phyloP scores from a whole-genome alignment of 2,113 vertebrate genomes.

The Panthera leo region DNA sequence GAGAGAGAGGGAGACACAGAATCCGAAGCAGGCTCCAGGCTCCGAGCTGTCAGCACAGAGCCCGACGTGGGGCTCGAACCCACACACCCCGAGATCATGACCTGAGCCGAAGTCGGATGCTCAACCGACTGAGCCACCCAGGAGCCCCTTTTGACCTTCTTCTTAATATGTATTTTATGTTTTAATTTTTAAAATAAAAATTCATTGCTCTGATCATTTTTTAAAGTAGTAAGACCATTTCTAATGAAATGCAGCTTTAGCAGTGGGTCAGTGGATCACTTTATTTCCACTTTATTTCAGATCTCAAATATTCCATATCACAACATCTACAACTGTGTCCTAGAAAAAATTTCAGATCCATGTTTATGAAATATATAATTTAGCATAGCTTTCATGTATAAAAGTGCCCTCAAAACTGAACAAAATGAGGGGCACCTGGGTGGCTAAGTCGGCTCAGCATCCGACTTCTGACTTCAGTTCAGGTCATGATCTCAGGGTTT shows the following conservation, averaged over 20 bases:
- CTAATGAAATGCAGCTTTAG: conserved; percentile 5
- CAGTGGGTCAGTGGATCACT: not conserved
- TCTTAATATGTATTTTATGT: not conserved
- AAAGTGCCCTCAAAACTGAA: not conserved
- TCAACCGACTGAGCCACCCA: too few relatives aligned
- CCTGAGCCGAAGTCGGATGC: too few relatives aligned
- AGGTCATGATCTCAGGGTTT: too few relatives aligned
- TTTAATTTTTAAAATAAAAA: conserved; percentile 38
- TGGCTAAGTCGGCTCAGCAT: too few relatives aligned
- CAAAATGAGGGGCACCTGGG: not conserved
- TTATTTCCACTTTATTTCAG: conserved; percentile 33
- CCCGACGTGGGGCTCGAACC: too few relatives aligned
- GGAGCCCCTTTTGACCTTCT: too few relatives aligned
- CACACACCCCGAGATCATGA: too few relatives aligned
- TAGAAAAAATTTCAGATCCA: conserved; percentile 1
- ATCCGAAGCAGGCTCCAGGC: too few relatives aligned
- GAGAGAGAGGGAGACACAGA: too few relatives aligned
- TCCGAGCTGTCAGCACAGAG: too few relatives aligned
- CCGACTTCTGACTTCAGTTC: too few relatives aligned
- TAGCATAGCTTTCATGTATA: not conserved
- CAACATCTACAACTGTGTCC: not conserved
- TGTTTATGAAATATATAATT: not conserved
- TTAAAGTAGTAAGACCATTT: not conserved
- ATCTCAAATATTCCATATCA: not conserved
- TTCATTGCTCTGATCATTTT: not conserved